Conservation (phyloP, 2,113 vertebrate genomes). For the Zosterops lateralis region DNA sequence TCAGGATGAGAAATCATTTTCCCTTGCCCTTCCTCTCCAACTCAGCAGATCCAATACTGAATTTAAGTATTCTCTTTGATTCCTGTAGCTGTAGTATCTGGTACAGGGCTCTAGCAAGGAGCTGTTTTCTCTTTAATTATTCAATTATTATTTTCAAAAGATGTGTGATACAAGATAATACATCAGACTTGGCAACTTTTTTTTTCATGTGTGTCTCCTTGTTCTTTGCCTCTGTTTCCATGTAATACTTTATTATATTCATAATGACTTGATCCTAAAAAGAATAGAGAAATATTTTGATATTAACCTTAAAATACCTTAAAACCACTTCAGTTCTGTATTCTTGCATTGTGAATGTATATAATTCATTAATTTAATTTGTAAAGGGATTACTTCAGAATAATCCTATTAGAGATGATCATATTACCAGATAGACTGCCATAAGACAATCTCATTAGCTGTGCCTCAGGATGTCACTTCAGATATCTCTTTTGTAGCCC, state of each 20-base stretch:
- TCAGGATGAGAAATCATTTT: not conserved
- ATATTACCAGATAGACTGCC: conserved; percentile 63
- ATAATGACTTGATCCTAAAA: not conserved
- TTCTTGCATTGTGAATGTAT: conserved; percentile 24
- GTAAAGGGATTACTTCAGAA: conserved; percentile 56
- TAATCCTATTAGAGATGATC: conserved; percentile 63
- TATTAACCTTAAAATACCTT: not conserved
- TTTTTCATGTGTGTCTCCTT: not conserved
- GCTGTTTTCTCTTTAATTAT: not conserved
- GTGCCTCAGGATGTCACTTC: conserved; percentile 56
- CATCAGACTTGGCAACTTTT: not conserved
- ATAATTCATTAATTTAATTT: conserved; percentile 69
- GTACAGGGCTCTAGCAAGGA: not conserved
- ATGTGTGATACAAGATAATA: not conserved
- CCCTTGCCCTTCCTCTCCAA: not conserved
- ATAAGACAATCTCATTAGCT: conserved; percentile 70
- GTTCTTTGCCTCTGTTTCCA: not conserved
- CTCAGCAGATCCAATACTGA: not conserved
- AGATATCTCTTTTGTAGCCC: conserved; percentile 49
- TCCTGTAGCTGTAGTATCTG: not conserved
- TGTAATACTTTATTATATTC: not conserved
- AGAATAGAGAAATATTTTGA: not conserved
- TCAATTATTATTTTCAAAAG: not conserved
- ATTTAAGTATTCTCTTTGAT: not conserved
- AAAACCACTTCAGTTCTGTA: not conserved